Conservation (phyloP, 1,140 invertebrate genomes). For the Amyelois transitella region DNA sequence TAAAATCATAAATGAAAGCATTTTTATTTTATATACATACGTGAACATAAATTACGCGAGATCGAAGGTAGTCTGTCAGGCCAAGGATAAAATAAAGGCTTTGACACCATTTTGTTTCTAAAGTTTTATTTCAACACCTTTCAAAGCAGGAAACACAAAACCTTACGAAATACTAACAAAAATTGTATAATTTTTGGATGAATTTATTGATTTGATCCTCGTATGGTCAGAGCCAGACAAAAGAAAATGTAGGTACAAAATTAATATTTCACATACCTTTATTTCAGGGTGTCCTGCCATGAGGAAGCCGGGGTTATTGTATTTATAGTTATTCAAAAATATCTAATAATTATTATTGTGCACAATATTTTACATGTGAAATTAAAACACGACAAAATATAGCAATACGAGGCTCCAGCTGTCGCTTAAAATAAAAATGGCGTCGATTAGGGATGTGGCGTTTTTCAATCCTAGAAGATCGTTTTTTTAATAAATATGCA, state of each 20-base stretch:
- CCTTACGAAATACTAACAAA: not conserved
- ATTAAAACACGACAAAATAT: constrained; percentile 14
- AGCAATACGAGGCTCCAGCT: constrained; percentile 23
- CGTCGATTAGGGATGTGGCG: constrained; percentile 11
- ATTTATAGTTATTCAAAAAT: not conserved
- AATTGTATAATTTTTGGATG: no score
- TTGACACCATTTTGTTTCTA: not conserved
- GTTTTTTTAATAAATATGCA: no score
- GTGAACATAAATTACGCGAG: not conserved
- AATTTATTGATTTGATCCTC: constrained; percentile 12
- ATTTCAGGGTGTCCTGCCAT: constrained; percentile 47
- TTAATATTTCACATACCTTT: constrained; percentile 38
- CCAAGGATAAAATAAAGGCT: not conserved
- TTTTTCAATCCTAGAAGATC: no score
- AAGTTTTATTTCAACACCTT: not conserved
- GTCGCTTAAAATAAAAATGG: constrained; percentile 37
- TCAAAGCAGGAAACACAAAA: not conserved
- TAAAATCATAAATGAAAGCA: no score
- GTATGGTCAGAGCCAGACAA: no score
- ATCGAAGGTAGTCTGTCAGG: not conserved
- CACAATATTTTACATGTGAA: not conserved
- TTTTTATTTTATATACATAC: no score
- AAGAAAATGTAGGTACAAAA: constrained; percentile 8
- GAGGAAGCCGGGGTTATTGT: constrained; percentile 10
- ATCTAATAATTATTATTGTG: constrained; percentile 1